Base-by-base conservation (phyloP, 2,113 vertebrate species). In the Mystacornis crossleyi region DNA sequence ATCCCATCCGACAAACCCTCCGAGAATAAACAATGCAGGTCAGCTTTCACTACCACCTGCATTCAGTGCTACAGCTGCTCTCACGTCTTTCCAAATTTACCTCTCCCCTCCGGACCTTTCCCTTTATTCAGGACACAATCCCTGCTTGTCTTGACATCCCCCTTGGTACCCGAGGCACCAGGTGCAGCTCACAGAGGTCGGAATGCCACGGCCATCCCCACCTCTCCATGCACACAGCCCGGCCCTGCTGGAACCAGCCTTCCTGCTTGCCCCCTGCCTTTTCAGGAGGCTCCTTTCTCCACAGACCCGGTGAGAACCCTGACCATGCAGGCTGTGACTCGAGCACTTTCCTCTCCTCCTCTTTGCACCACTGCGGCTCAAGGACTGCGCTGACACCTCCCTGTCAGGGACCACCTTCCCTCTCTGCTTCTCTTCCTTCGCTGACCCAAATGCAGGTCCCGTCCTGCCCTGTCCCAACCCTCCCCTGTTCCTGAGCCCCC, bases 321-420 rank as follows among this genome's bases (percentile, higher is more conserved):
- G 8, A 20, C 28, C 18, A 2, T 1, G 2, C 0, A 17, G 38
- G 42, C 8, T 11, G 40, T n/a, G 15, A 38, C 38, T 23, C 3
- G 1, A 24, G 36, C 60, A 9, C 8, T 25, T 66, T 58, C 62
- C 14, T 54, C 42, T 65, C 58, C 66, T 82, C 48, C 2, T 1
- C n/a, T 26, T 80, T 33, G 33, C 31, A 19, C 4, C 29, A 12
- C 34, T 25, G 16, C 7, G 33, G 19, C 42, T 65, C 31, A 40
- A 60, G 45, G 12, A 31, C 17, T 5, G 1, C 7, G 79, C 7
- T 43, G 9, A 38, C 65, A 53, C 12, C 23, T 55, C 40, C 33
- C 29, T 47, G 12, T 10, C 48, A 40, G 51, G 18, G 31, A 18
- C 6, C 38, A 61, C 17, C 12, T 31, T 53, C 31, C 31, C 38